phyloP scores from a whole-genome alignment of 2,797 vertebrate species.

The Phrynocephalus vlangalii region DNA sequence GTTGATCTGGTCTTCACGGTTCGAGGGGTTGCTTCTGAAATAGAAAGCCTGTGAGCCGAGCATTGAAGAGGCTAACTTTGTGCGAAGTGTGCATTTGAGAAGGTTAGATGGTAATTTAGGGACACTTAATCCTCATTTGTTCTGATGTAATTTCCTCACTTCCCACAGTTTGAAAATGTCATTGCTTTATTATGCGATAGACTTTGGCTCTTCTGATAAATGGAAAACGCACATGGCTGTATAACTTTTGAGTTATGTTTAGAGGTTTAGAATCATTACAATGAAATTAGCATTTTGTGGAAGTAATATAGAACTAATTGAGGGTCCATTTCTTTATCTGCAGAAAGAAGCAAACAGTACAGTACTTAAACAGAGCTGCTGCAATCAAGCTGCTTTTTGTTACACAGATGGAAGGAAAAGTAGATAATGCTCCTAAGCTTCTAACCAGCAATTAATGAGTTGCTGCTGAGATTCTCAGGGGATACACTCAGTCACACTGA shows the following conservation, averaged over 20 bases:
- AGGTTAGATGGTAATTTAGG: slow-evolving; percentile 27
- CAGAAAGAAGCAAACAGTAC: slow-evolving; percentile 44
- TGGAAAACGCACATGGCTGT: slow-evolving; percentile 34
- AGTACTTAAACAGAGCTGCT: slow-evolving; percentile 30
- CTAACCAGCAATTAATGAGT: too few species aligned
- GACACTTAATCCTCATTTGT: slow-evolving; percentile 25
- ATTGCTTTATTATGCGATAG: slow-evolving; percentile 36
- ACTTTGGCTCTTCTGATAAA: slow-evolving; percentile 38
- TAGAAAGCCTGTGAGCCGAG: neutral
- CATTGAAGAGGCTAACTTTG: neutral
- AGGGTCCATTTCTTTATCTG: slow-evolving; percentile 52
- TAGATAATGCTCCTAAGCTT: too few species aligned
- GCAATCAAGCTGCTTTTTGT: too few species aligned
- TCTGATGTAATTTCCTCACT: slow-evolving; percentile 35
- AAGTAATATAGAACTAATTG: slow-evolving; percentile 55
- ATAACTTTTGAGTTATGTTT: slow-evolving; percentile 62
- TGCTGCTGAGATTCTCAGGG: too few species aligned
- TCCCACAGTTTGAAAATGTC: slow-evolving; percentile 48
- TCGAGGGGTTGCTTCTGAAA: slow-evolving; percentile 5
- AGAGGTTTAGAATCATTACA: slow-evolving; percentile 39
- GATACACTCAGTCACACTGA: too few species aligned
- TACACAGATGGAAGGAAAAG: too few species aligned
- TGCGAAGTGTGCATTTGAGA: slow-evolving; percentile 17
- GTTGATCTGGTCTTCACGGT: slow-evolving; percentile 15
- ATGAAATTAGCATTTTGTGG: slow-evolving; percentile 51